A percentile compares a stretch with the other conserved stretches of the same genome.
Conservation (phyloP, 64 coral and sea anemone species). For the Pocillopora damicornis region DNA sequence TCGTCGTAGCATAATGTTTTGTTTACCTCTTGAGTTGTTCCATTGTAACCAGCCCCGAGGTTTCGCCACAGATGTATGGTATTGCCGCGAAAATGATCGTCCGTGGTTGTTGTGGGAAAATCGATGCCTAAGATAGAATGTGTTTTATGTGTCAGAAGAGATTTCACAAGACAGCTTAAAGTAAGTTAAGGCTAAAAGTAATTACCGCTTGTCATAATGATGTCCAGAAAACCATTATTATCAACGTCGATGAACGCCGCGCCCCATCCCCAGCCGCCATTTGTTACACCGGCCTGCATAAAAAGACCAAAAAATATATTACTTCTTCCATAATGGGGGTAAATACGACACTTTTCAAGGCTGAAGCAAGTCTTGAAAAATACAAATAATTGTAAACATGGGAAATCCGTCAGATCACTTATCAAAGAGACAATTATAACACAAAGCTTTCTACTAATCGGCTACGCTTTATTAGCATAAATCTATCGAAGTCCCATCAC, state of each 20-base stretch:
- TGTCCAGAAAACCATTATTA: constrained; percentile 77
- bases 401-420: too few species aligned
- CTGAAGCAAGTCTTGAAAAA: background rate
- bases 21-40: constrained; percentile 69
- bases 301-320: background rate
- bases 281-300: constrained; percentile 67
- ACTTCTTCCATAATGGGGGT: background rate
- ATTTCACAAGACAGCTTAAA: background rate
- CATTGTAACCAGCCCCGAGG: constrained; percentile 62
- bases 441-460: too few species aligned
- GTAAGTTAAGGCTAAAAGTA: background rate
- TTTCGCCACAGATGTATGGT: constrained; percentile 80
- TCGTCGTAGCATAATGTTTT: background rate
- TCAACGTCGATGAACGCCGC: constrained; percentile 84
- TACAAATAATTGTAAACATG: too few species aligned
- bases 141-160: background rate
- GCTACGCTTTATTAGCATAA: too few species aligned
- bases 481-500: too few species aligned
- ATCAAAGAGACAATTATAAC: too few species aligned
- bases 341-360: too few species aligned
- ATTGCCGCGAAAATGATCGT: constrained; percentile 74
- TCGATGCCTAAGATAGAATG: constrained; percentile 47
- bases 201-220: constrained; percentile 88
- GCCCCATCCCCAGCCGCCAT: constrained; percentile 92
- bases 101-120: constrained; percentile 81